Evolutionary conservation across 2,888 invertebrate genomes (phyloP).

Genomic region (Sialis fuliginosa): DNA sequence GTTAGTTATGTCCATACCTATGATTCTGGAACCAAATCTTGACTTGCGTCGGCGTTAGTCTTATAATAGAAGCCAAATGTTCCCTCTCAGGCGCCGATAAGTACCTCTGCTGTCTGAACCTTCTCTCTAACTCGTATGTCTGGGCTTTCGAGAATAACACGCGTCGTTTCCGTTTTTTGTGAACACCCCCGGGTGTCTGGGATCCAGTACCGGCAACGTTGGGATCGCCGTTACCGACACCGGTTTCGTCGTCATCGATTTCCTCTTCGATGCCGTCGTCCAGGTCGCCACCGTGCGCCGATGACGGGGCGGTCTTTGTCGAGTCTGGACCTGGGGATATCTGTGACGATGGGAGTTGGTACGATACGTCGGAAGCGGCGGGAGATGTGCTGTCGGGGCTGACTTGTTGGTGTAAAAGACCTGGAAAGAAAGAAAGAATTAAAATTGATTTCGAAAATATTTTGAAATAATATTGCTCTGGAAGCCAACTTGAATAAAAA

Average conservation of each 20-base stretch:
- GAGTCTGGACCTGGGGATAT: slow-evolving; percentile 18
- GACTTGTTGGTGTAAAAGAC: slow-evolving; percentile 45
- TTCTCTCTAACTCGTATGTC: slow-evolving; percentile 85
- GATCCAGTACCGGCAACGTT: slow-evolving; percentile 14
- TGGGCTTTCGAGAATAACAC: slow-evolving; percentile 96
- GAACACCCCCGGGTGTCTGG: slow-evolving; percentile 28
- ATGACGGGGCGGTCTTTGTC: slow-evolving; percentile 24
- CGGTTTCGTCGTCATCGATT: slow-evolving; percentile 18
- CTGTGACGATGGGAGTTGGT: slow-evolving; percentile 18
- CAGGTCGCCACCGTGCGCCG: slow-evolving; percentile 29
- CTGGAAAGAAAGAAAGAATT: slow-evolving; percentile 20
- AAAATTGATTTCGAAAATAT: too few species aligned
- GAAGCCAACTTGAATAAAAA: too few species aligned
- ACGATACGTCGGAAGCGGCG: slow-evolving; percentile 56
- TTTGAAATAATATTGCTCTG: too few species aligned
- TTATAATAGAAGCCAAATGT: slow-evolving; percentile 85
- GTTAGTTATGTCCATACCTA: too few species aligned
- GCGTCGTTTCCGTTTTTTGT: slow-evolving; percentile 86
- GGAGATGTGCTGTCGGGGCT: slow-evolving; percentile 79
- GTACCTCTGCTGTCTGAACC: slow-evolving; percentile 92
- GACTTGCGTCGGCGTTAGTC: slow-evolving; percentile 91
- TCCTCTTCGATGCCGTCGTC: slow-evolving; percentile 29
- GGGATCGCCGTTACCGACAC: slow-evolving; percentile 7
- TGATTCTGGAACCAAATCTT: slow-evolving; percentile 99
- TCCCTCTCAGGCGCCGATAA: slow-evolving; percentile 95